Evolutionary conservation across 2,113 vertebrate genomes (phyloP), one percentile per base, ranked within the genome.

Genomic region (Circaetus cinerascens): DNA sequence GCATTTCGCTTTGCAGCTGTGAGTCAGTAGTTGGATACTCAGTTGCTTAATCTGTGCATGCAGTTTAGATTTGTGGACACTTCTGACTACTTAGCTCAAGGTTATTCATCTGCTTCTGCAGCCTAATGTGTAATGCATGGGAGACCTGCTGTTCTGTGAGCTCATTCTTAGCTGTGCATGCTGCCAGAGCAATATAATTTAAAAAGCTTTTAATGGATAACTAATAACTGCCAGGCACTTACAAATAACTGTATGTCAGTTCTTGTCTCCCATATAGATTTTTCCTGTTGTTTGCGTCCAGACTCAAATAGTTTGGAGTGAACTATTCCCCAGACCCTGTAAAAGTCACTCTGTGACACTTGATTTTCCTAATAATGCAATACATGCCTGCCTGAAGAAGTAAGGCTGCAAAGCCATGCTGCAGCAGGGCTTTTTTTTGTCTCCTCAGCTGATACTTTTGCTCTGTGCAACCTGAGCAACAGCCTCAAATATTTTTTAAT

Each of bases 401-500:
- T 21, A 7, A 40, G 56, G 36, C 46, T 84, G 68, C 40, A n/a
- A n/a, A 84, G 67, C 59, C 4, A 1, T 1, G 3, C n/a, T 77
- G 66, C 50, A 85, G 12, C 43, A 36, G 50, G 53, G 34, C 41
- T 63, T 67, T 36, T 3, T 9, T 46, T n/a, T 63, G 40, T 43
- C 46, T 55, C 59, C 57, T 91, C 19, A 15, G 72, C 32, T 79
- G 60, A 57, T 60, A 20, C 29, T 76, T 67, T 6, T 84, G 68
- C 48, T 77, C 71, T 55, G 59, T 85, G 40, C 82, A 77, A 80
- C 78, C 86, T 84, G 74, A 10, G 15, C 48, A 41, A 29, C 69
- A 63, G 27, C 68, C 77, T 91, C 73, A 68, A 30, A 76, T 94
- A 57, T 87, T 97, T 85, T 90, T 87, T 88, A 76, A 69, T 94